Evolutionary conservation across 2,888 invertebrate species (phyloP).

Genomic region (Calameuta idolon): DNA sequence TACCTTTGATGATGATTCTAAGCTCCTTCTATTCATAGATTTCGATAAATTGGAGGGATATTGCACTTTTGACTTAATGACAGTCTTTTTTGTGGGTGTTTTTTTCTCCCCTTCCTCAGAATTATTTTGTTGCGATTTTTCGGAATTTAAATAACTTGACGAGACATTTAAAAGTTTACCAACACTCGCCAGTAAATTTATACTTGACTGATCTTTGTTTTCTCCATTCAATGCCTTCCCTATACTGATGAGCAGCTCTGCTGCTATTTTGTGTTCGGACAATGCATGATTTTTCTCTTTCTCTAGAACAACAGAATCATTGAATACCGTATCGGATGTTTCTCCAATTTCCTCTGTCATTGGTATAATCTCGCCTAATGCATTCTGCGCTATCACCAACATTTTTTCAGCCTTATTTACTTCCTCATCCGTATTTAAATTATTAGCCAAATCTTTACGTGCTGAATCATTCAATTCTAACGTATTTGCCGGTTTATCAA

Average conservation of each 20-base stretch:
- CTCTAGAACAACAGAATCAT: not conserved
- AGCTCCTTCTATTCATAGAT: conserved; percentile 25
- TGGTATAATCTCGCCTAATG: conserved; percentile 14
- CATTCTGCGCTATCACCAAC: conserved; percentile 23
- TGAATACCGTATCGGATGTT: conserved; percentile 13
- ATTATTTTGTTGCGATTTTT: conserved; percentile 15
- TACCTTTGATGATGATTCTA: conserved; percentile 27
- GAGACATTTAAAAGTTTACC: conserved; percentile 43
- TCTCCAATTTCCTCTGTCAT: conserved; percentile 6
- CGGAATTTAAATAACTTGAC: conserved; percentile 26
- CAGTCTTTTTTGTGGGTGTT: conserved; percentile 17
- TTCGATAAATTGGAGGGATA: conserved; percentile 24
- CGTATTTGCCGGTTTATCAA: conserved; percentile 17
- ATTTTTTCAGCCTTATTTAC: conserved; percentile 38
- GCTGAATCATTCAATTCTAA: conserved; percentile 19
- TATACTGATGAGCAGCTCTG: conserved; percentile 45
- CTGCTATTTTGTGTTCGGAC: conserved; percentile 38
- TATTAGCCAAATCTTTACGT: conserved; percentile 20
- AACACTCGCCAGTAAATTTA: conserved; percentile 44
- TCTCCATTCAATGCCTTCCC: conserved; percentile 45
- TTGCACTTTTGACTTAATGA: conserved; percentile 7
- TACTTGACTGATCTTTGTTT: conserved; percentile 38
- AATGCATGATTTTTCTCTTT: conserved; percentile 6
- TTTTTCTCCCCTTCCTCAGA: conserved; percentile 9
- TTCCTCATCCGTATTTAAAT: conserved; percentile 13